Percentiles rank a stretch among this genome's conserved stretches.
phyloP scores from a whole-genome alignment of 1,140 invertebrate species.

The Stegodyphus mimosarum region DNA sequence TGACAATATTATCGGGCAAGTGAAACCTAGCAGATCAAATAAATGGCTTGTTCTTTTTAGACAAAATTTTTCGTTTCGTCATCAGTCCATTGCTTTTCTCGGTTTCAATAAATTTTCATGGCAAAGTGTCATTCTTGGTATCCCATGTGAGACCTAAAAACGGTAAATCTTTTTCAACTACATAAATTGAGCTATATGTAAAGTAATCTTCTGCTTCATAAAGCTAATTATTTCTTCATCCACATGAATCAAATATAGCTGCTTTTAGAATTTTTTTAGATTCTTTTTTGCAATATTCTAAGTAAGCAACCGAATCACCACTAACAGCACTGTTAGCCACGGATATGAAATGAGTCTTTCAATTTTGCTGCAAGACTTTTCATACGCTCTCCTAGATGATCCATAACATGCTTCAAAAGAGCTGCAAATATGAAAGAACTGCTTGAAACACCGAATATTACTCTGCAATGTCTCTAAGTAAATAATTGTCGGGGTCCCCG shows the following conservation, averaged over 20 bases:
- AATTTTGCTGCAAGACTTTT: background rate
- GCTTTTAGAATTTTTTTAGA: background rate
- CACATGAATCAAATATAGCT: background rate
- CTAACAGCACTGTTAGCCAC: background rate
- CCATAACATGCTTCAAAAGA: background rate
- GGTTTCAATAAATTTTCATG: no score
- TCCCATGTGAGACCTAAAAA: background rate
- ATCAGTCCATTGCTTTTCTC: no score
- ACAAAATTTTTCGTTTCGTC: background rate
- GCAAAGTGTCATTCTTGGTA: background rate
- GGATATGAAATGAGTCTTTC: background rate
- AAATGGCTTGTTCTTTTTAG: no score
- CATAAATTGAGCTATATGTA: background rate
- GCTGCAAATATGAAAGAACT: background rate
- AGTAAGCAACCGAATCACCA: background rate
- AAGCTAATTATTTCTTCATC: background rate
- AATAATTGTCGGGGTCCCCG: background rate
- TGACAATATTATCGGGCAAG: background rate
- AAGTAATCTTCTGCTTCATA: background rate
- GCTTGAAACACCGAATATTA: conserved; percentile 2
- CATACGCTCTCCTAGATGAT: background rate
- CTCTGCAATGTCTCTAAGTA: background rate
- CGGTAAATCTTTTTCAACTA: background rate
- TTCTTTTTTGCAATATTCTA: background rate
- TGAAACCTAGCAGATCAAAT: background rate